Conservation (phyloP, 2,888 invertebrate species). For the Achlya flavicornis region DNA sequence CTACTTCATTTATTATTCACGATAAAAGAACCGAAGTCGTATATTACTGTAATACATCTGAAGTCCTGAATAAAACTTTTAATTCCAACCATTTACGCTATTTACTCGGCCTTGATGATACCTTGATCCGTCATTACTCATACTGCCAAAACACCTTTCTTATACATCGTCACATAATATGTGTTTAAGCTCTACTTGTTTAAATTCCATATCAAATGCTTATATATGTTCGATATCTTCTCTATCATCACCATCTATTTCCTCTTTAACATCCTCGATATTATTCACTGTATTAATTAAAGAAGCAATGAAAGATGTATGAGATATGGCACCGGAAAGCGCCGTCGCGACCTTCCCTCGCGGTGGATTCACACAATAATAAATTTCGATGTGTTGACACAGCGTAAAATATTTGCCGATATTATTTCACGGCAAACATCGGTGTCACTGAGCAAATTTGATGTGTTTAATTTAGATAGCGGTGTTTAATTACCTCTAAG, state of each 20-base stretch:
- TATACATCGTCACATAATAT: constrained; percentile 40
- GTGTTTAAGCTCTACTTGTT: constrained; percentile 24
- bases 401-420: constrained; percentile 68
- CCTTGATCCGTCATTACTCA: constrained; percentile 61
- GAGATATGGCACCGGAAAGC: constrained; percentile 28
- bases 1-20: neutral
- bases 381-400: constrained; percentile 72
- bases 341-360: constrained; percentile 39
- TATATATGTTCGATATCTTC: constrained; percentile 3
- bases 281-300: constrained; percentile 13
- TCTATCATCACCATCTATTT: neutral
- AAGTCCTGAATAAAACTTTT: constrained; percentile 33
- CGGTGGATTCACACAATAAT: constrained; percentile 57
- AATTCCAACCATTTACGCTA: constrained; percentile 42
- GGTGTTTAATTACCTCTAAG: constrained; percentile 69
- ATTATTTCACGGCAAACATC: constrained; percentile 69
- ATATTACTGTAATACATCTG: constrained; percentile 26
- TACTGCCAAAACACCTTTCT: constrained; percentile 58
- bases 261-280: neutral
- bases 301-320: constrained; percentile 42
- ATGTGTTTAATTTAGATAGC: constrained; percentile 70
- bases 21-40: constrained; percentile 2
- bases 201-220: constrained; percentile 17
- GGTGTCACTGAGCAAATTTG: constrained; percentile 72
- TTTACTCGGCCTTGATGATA: constrained; percentile 62